phyloP scores from a whole-genome alignment of 2,113 vertebrate genomes.

The Butorides virescens region DNA sequence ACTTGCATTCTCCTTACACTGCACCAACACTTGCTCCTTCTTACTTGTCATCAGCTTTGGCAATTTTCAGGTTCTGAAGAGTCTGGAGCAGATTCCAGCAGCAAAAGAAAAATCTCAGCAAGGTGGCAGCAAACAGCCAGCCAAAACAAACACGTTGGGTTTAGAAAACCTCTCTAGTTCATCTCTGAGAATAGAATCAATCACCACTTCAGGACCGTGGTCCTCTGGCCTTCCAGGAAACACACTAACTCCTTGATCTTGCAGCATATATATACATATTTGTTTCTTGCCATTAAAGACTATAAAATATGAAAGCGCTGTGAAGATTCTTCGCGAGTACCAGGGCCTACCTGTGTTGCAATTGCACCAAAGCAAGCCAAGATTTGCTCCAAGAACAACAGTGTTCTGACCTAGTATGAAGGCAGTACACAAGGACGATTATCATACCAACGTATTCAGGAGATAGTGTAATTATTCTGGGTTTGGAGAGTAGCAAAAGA shows the following conservation, averaged over 20 bases:
- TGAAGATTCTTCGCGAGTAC: background rate
- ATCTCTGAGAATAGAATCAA: background rate
- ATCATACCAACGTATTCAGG: background rate
- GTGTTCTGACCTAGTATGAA: background rate
- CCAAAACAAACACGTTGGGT: background rate
- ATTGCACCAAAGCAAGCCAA: background rate
- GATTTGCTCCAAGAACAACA: background rate
- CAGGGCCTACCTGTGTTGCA: background rate
- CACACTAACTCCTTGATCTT: background rate
- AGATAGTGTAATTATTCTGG: background rate
- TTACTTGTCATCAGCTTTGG: background rate
- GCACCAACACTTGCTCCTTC: background rate
- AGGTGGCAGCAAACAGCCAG: slow-evolving; percentile 56
- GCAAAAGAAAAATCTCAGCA: slow-evolving; percentile 32
- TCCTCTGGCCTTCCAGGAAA: background rate
- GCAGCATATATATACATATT: background rate
- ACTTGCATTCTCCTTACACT: background rate
- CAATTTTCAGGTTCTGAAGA: background rate
- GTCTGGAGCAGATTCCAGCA: background rate
- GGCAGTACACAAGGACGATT: background rate
- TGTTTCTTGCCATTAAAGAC: background rate
- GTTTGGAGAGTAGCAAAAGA: background rate
- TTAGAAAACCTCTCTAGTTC: background rate
- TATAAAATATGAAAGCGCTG: background rate
- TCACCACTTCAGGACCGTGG: background rate